These are phyloP conservation scores for Euleptes europaea DNA, from an alignment of 2,113 vertebrate genomes.

Conservation along the genomic window DNA sequence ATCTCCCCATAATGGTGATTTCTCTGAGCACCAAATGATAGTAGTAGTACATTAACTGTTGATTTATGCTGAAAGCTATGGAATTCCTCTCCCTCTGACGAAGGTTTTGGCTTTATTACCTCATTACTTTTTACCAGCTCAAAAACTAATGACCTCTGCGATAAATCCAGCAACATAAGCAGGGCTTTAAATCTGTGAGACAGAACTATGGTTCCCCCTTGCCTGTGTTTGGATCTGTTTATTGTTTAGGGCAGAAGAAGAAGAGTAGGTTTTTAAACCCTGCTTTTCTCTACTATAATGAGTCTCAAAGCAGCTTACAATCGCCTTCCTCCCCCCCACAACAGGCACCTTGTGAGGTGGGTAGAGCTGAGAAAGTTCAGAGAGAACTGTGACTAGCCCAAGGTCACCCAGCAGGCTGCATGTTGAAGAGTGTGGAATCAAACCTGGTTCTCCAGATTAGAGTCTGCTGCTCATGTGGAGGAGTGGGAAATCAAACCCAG, in stretches of 20 bases:
- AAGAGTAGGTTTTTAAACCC: not conserved
- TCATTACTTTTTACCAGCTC: conserved; percentile 68
- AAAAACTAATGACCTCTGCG: conserved; percentile 66
- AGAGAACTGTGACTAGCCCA: too few species aligned
- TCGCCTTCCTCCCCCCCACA: conserved; percentile 15
- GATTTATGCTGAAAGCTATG: conserved; percentile 56
- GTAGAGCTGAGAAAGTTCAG: too few species aligned
- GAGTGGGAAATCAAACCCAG: too few species aligned
- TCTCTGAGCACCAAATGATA: conserved; percentile 55
- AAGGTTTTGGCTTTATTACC: conserved; percentile 66
- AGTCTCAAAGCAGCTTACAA: too few species aligned
- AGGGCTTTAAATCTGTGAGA: conserved; percentile 53
- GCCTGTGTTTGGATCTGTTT: conserved; percentile 38
- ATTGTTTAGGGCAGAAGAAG: conserved; percentile 29
- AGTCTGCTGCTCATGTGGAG: too few species aligned
- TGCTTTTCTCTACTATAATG: too few species aligned
- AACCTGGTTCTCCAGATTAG: too few species aligned
- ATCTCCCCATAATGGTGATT: conserved; percentile 43
- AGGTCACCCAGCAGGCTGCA: too few species aligned
- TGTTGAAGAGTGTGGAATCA: too few species aligned
- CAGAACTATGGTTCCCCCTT: conserved; percentile 47
- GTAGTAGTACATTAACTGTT: conserved; percentile 64
- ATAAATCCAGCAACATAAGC: conserved; percentile 57
- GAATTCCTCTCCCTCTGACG: conserved; percentile 43
- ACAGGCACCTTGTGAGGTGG: too few species aligned